Percentiles rank a stretch among this genome's conserved stretches.
phyloP scores from a whole-genome alignment of 1,140 invertebrate genomes.

The Ylistrum balloti region DNA sequence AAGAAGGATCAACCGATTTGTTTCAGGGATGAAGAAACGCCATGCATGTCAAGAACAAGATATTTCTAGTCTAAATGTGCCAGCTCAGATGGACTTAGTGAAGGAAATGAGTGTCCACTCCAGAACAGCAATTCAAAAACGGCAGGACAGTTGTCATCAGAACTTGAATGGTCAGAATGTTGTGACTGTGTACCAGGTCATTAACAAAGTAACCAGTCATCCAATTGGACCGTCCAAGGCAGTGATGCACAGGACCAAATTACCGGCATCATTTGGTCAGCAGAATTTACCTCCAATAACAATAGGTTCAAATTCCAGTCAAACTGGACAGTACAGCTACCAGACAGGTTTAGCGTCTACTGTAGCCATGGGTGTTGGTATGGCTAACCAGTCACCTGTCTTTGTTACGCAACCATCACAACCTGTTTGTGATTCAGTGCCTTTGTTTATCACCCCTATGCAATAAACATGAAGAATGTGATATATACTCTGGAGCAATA shows the following conservation, averaged over 20 bases:
- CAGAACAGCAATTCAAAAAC: not conserved
- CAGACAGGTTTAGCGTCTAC: not conserved
- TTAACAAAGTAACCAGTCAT: not conserved
- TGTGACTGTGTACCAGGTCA: not conserved
- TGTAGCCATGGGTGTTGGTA: not conserved
- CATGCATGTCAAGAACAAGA: slow-evolving; percentile 42
- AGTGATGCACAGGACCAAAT: not conserved
- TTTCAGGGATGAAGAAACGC: slow-evolving; percentile 63
- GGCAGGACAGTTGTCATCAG: not conserved
- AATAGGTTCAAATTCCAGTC: not conserved
- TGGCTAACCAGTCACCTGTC: not conserved
- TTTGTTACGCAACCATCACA: not conserved
- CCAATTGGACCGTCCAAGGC: not conserved
- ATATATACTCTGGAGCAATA: too few species aligned
- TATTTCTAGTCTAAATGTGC: not conserved
- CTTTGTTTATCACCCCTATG: slow-evolving; percentile 6
- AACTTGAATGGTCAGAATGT: not conserved
- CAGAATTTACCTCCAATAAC: not conserved
- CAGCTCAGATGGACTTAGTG: not conserved
- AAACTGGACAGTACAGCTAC: slow-evolving; percentile 5
- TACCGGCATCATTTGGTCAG: not conserved
- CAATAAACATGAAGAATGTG: not conserved
- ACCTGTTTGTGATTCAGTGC: slow-evolving; percentile 23
- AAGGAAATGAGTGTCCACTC: not conserved
- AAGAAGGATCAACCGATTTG: slow-evolving; percentile 61